phyloP scores from a whole-genome alignment of 2,888 invertebrate genomes.

The Muschampia plurimacula region DNA sequence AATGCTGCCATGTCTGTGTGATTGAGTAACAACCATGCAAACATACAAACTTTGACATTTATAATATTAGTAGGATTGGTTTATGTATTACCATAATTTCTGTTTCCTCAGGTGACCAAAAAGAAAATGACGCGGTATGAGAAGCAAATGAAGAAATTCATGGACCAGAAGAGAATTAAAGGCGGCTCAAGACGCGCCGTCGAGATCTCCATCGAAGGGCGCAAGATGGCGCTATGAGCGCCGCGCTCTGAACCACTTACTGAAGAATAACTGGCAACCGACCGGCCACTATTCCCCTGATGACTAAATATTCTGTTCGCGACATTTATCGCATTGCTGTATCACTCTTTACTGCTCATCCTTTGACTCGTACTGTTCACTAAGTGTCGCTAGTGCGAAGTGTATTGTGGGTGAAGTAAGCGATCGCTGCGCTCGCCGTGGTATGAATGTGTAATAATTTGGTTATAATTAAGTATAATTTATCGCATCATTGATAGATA shows the following conservation, averaged over 20 bases:
- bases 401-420: too few species aligned
- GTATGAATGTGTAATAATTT: too few species aligned
- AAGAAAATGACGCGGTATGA: constrained; percentile 96
- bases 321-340: not conserved
- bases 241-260: not conserved
- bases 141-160: constrained; percentile 95
- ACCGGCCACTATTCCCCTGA: not conserved
- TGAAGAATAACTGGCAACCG: not conserved
- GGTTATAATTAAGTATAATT: too few species aligned
- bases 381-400: too few species aligned
- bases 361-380: too few species aligned
- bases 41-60: too few species aligned
- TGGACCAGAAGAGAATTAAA: constrained; percentile 93
- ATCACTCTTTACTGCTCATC: too few species aligned
- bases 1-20: too few species aligned
- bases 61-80: too few species aligned
- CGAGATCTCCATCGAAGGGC: constrained; percentile 97
- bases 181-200: constrained; percentile 94
- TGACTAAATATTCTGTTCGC: not conserved
- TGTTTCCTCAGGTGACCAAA: constrained; percentile 87
- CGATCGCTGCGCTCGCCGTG: too few species aligned
- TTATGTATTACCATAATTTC: not conserved
- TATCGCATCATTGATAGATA: too few species aligned
- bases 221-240: constrained; percentile 95
- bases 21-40: too few species aligned